Conservation (phyloP, 2,888 invertebrate genomes). For the Timandra comae region DNA sequence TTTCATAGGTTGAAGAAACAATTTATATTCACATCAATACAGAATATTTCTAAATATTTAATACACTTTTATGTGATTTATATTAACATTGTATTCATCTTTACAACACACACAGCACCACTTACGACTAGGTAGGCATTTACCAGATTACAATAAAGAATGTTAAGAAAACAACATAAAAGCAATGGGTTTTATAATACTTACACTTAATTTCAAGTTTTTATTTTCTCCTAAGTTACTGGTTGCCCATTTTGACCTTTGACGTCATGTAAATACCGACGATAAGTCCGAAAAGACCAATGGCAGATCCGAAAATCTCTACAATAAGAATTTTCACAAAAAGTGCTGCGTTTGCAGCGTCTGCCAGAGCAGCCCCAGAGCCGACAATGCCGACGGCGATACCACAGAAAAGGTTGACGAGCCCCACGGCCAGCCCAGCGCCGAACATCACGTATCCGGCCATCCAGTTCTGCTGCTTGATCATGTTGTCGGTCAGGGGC, state of each 20-base stretch:
- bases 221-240: constrained; percentile 56
- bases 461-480: constrained; percentile 83
- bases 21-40: constrained; percentile 3
- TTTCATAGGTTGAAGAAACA: constrained; percentile 6
- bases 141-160: constrained; percentile 10
- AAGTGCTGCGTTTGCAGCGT: constrained; percentile 96
- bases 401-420: constrained; percentile 97
- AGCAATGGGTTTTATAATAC: constrained; percentile 34
- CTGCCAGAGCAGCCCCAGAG: constrained; percentile 97
- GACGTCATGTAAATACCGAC: constrained; percentile 97
- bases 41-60: too few relatives aligned
- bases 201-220: constrained; percentile 63
- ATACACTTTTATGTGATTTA: too few relatives aligned
- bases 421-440: constrained; percentile 95
- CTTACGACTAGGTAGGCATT: constrained; percentile 2
- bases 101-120: constrained; percentile 12
- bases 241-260: constrained; percentile 86
- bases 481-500: constrained; percentile 42
- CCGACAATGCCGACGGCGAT: constrained; percentile 97
- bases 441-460: constrained; percentile 97
- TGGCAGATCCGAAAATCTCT: constrained; percentile 99
- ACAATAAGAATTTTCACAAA: constrained; percentile 99
- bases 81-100: too few relatives aligned
- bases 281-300: constrained; percentile 98
- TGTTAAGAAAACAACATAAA: constrained; percentile 11